These are phyloP conservation scores for Limnothrissa miodon DNA, from an alignment of 2,113 vertebrate genomes.

Conservation along the genomic window DNA sequence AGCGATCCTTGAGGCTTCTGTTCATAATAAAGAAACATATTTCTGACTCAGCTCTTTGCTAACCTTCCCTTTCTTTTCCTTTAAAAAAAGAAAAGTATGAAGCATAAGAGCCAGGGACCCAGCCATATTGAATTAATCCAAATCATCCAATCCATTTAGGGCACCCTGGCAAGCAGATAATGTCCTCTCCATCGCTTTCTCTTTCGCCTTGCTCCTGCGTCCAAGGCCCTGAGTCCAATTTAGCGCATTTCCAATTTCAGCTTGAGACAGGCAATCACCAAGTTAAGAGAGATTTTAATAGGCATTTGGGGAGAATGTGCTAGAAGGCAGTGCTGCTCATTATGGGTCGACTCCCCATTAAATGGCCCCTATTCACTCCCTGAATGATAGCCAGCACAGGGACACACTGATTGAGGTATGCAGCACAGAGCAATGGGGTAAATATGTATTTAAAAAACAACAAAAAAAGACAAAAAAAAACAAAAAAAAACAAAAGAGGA, in stretches of 20 bases:
- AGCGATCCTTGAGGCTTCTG: background rate
- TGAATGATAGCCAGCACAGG: conserved; percentile 53
- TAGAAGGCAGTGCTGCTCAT: conserved; percentile 48
- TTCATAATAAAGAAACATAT: background rate
- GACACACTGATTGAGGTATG: conserved; percentile 28
- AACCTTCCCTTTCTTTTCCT: background rate
- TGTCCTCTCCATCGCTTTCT: conserved; percentile 26
- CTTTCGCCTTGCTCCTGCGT: conserved; percentile 16
- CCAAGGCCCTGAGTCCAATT: conserved; percentile 47
- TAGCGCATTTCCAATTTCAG: conserved; percentile 57
- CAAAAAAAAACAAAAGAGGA: conserved; percentile 54
- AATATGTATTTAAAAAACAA: conserved; percentile 13
- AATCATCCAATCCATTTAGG: conserved; percentile 24
- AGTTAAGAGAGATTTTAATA: conserved; percentile 57
- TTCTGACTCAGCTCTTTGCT: background rate
- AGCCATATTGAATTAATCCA: conserved; percentile 25
- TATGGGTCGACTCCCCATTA: conserved; percentile 44
- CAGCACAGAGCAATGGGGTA: conserved; percentile 18
- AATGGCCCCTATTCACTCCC: conserved; percentile 53
- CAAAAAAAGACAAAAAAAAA: conserved; percentile 45
- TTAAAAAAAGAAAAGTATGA: background rate
- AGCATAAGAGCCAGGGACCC: background rate
- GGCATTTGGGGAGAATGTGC: conserved; percentile 55
- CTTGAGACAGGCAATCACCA: conserved; percentile 55
- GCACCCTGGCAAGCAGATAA: conserved; percentile 6